A percentile compares a stretch with the other conserved stretches of the same genome.
Evolutionary conservation across 2,113 vertebrate genomes (phyloP).

Genomic region (Corythaixoides concolor): DNA sequence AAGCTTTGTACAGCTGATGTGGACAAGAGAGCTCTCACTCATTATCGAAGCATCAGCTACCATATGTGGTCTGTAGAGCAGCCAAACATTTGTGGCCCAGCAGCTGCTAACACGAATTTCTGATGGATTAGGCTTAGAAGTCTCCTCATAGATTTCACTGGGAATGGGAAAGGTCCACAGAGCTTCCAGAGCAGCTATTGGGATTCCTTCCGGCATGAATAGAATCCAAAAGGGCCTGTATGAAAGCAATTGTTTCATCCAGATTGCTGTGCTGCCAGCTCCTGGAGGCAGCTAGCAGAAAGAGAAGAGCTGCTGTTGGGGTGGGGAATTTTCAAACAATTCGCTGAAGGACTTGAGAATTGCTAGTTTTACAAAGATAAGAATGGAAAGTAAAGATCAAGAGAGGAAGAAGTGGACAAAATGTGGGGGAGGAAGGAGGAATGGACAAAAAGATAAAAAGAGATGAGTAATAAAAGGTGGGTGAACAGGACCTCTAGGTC

Average conservation of each 20-base stretch:
- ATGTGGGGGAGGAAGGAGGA: neutral
- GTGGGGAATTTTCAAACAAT: neutral
- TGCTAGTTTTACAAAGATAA: neutral
- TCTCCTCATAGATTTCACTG: neutral
- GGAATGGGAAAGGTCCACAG: constrained; percentile 10
- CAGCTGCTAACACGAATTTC: constrained; percentile 53
- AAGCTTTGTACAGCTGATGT: neutral
- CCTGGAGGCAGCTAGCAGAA: neutral
- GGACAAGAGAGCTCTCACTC: constrained; percentile 34
- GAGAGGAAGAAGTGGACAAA: neutral
- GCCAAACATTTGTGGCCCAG: constrained; percentile 54
- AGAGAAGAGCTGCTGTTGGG: neutral
- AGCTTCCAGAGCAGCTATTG: neutral
- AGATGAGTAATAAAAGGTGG: neutral
- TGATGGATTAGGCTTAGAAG: constrained; percentile 23
- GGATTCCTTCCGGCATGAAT: neutral
- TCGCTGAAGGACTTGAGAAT: neutral
- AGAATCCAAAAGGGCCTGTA: neutral
- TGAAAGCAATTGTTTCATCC: constrained; percentile 17
- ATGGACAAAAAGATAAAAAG: neutral
- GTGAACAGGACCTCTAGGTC: neutral
- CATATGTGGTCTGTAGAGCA: constrained; percentile 46
- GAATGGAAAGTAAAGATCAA: neutral
- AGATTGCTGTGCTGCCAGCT: neutral
- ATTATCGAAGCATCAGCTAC: constrained; percentile 16